A percentile compares a stretch with the other conserved stretches of the same genome.
Evolutionary conservation across 2,888 invertebrate species (phyloP).

Genomic region (Empis livida): DNA sequence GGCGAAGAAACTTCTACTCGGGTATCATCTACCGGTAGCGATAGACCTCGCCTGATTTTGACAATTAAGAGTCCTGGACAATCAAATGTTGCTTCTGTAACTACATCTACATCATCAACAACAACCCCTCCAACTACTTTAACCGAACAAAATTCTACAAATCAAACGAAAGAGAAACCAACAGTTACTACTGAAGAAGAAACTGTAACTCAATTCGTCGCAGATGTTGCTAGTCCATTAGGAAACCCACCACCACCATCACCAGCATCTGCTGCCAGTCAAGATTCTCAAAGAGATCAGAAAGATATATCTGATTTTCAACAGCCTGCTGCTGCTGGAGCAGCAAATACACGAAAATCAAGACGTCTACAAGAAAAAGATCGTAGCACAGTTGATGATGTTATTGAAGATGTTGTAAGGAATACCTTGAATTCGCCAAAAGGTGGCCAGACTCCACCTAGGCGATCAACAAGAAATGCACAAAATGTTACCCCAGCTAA

Average conservation of each 20-base stretch:
- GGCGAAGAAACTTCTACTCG: conserved; percentile 50
- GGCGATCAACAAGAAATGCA: conserved; percentile 33
- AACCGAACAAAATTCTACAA: conserved; percentile 13
- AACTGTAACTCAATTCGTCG: too few species aligned
- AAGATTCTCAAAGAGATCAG: conserved; percentile 15
- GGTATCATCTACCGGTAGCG: conserved; percentile 12
- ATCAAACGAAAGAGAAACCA: not conserved
- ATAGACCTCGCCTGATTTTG: conserved; percentile 60
- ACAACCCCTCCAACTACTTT: conserved; percentile 39
- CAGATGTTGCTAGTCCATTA: not conserved
- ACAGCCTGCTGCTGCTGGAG: not conserved
- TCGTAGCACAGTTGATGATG: conserved; percentile 69
- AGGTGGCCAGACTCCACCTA: conserved; percentile 32
- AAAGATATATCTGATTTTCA: conserved; percentile 22
- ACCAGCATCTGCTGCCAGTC: conserved; percentile 7
- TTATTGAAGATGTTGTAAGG: conserved; percentile 80
- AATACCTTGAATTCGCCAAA: conserved; percentile 40
- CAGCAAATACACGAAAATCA: conserved; percentile 62
- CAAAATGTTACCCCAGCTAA: conserved; percentile 25
- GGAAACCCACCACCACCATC: not conserved
- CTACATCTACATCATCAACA: conserved; percentile 24
- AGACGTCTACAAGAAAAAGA: conserved; percentile 67
- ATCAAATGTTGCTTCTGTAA: conserved; percentile 15
- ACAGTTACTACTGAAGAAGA: conserved; percentile 7
- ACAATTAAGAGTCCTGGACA: conserved; percentile 60